Evolutionary conservation across 1,140 invertebrate genomes (phyloP).

Genomic region (Drosophila serrata): DNA sequence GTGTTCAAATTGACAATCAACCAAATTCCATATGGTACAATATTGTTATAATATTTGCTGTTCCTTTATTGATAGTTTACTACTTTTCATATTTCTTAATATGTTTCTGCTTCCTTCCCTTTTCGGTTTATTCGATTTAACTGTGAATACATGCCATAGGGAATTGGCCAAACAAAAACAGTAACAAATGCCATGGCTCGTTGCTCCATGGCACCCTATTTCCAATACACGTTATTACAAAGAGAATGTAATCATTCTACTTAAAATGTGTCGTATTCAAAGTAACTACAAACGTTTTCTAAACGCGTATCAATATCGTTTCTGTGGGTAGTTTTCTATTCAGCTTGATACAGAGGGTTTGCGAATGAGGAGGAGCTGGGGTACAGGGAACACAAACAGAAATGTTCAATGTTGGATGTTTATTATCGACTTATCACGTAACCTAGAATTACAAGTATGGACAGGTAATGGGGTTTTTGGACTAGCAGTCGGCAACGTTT

Average conservation of each 20-base stretch:
- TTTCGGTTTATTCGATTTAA: slow-evolving; percentile 19
- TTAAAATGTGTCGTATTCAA: slow-evolving; percentile 13
- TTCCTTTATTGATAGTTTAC: slow-evolving; percentile 23
- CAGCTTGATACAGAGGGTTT: slow-evolving; percentile 14
- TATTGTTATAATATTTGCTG: slow-evolving; percentile 28
- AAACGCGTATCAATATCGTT: slow-evolving; percentile 17
- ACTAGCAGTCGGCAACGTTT: slow-evolving; percentile 44
- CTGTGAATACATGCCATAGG: slow-evolving; percentile 4
- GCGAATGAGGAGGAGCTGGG: neutral
- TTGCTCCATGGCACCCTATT: slow-evolving; percentile 1
- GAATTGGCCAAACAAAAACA: slow-evolving; percentile 41
- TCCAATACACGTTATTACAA: slow-evolving; percentile 26
- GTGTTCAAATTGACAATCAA: slow-evolving; percentile 50
- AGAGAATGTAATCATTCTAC: slow-evolving; percentile 3
- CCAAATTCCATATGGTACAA: slow-evolving; percentile 45
- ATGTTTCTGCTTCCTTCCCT: slow-evolving; percentile 3
- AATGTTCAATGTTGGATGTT: slow-evolving; percentile 24
- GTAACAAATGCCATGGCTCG: slow-evolving; percentile 31
- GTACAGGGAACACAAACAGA: slow-evolving; percentile 6
- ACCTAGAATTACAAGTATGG: slow-evolving; percentile 50
- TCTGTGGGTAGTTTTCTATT: slow-evolving; percentile 43
- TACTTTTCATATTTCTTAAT: slow-evolving; percentile 14
- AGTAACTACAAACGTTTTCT: slow-evolving; percentile 18
- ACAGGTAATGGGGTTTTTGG: slow-evolving; percentile 56
- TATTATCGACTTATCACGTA: slow-evolving; percentile 66